Base-by-base conservation (phyloP, 2,888 invertebrate species). In the Boloria euphrosyne region DNA sequence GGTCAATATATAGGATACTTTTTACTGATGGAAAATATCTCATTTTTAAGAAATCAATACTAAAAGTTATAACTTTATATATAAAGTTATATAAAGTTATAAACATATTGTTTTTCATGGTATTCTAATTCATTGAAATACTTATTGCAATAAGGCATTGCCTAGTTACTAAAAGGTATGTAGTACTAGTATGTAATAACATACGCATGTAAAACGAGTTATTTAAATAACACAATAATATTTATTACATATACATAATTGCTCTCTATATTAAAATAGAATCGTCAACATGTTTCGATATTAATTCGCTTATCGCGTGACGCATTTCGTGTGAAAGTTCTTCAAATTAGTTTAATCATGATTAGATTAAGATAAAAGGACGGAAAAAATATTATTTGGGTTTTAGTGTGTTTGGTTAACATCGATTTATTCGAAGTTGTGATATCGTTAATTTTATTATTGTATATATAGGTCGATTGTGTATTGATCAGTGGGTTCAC, bases 401-500 rank as follows among this genome's bases (percentile, higher is more conserved):
- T 5, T 64, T 31, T 16, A 13, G 13, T n/a, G 47, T 43, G 14
- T 59, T 52, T 65, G 22, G 38, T 46, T 38, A 65, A 52, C 50
- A 50, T 38, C 46, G 47, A 13, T 58, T 64, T 46, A 64, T 52
- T 52, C 31, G 52, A 64, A 4, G 44, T 13, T 22, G 50, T 51
- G 50, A 60, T 64, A 38, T 51, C 27, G 27, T 14, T 43, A 31
- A 17, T 55, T 65, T 57, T 43, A 44, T 38, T 50, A 58, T 51
- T 38, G 43, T 55, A 62, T 68, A 69, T 69, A 54, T 70, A 66
- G 66, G 68, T 70, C 69, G 67, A 61, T 60, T 57, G 44, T 49
- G 53, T 58, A 46, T 38, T 63, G 65, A 62, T 69, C 67, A 61
- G 14, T 61, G 65, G 66, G 72, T 68, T 66, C 71, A 67, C 61